Percentiles rank a stretch among this genome's conserved stretches.
These are phyloP conservation scores for Onychomys torridus DNA, from an alignment of 2,797 vertebrate genomes.

Conservation along the genomic window DNA sequence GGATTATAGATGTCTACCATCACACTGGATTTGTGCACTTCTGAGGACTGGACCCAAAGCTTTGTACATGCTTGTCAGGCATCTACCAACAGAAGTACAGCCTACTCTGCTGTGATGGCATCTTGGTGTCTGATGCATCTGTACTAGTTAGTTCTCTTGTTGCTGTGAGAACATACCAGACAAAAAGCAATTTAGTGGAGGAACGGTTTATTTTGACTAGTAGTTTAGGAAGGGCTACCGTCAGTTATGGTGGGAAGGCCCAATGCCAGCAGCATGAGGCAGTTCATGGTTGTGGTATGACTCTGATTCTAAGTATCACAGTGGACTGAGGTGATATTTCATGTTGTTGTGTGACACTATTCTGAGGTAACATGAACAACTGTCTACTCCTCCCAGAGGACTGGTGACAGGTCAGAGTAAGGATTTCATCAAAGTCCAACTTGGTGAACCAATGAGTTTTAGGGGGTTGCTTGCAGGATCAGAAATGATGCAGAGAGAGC, in stretches of 20 bases:
- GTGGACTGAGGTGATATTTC: neutral
- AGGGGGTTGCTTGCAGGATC: neutral
- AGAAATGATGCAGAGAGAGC: neutral
- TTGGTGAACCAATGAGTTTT: neutral
- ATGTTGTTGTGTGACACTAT: neutral
- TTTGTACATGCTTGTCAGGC: neutral
- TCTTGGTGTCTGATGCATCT: neutral
- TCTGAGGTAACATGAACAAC: neutral
- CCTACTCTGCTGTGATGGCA: neutral
- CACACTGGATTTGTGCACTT: neutral
- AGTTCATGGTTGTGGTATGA: neutral
- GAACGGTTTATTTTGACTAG: neutral
- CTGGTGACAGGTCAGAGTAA: neutral
- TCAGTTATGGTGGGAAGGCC: neutral
- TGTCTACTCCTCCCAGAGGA: neutral
- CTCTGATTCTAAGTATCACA: neutral
- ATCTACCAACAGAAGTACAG: neutral
- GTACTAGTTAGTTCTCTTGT: neutral
- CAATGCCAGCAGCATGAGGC: too few relatives aligned
- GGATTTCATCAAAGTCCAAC: neutral
- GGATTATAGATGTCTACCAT: neutral
- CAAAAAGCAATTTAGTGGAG: neutral
- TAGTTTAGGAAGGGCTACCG: neutral
- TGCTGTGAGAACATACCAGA: neutral
- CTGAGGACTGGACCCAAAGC: neutral